Percentiles rank a stretch among this genome's conserved stretches.
phyloP scores from a whole-genome alignment of 2,888 invertebrate species.

The Subacronicta megacephala region DNA sequence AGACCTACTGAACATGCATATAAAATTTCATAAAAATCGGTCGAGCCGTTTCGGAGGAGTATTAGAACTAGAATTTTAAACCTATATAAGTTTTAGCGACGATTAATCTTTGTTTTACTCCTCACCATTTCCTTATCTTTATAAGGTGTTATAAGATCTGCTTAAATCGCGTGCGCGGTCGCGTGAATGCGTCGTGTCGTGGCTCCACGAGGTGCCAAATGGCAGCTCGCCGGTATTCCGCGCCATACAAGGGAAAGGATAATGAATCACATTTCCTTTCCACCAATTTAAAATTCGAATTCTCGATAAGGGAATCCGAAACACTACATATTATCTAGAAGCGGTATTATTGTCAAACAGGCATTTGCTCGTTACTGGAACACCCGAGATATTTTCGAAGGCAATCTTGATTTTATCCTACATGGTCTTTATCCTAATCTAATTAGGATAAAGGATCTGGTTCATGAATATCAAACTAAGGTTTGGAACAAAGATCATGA shows the following conservation, averaged over 20 bases:
- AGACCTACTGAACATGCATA: too few relatives aligned
- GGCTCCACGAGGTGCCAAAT: slow-evolving; percentile 28
- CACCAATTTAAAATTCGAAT: slow-evolving; percentile 33
- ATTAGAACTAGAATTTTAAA: too few relatives aligned
- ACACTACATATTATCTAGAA: slow-evolving; percentile 27
- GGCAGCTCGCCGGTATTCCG: slow-evolving; percentile 21
- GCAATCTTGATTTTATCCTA: too few relatives aligned
- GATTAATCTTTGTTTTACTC: too few relatives aligned
- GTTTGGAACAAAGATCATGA: too few relatives aligned
- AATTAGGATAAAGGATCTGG: too few relatives aligned
- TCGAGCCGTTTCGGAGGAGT: too few relatives aligned
- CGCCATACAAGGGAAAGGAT: slow-evolving; percentile 45
- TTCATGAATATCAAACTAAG: too few relatives aligned
- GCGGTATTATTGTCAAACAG: slow-evolving; percentile 1
- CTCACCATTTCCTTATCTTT: too few relatives aligned
- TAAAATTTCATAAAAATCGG: too few relatives aligned
- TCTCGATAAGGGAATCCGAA: slow-evolving; percentile 42
- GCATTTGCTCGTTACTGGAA: not conserved
- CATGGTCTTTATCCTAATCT: too few relatives aligned
- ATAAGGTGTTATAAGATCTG: slow-evolving; percentile 10
- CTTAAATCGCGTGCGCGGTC: slow-evolving; percentile 33
- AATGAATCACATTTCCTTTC: slow-evolving; percentile 48
- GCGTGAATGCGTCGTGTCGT: slow-evolving; percentile 20
- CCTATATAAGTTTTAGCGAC: too few relatives aligned
- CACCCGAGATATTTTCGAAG: not conserved